Conservation (phyloP, 2,797 vertebrate genomes). For the Pyrocephalus nanus region DNA sequence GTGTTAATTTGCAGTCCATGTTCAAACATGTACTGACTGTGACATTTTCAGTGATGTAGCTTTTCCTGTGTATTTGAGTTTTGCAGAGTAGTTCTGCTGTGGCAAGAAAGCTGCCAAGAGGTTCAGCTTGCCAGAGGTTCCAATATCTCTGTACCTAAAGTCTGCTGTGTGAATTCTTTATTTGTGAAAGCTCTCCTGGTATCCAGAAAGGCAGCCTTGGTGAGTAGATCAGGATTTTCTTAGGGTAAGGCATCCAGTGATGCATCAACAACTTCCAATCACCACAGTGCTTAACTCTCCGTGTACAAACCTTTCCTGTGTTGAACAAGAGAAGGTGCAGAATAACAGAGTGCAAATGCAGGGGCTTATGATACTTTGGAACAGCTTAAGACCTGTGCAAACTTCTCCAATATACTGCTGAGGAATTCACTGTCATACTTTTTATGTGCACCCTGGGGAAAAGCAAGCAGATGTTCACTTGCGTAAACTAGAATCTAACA, state of each 20-base stretch:
- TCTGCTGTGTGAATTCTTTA: background rate
- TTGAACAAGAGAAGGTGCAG: background rate
- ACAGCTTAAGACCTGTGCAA: background rate
- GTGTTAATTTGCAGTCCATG: background rate
- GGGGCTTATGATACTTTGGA: background rate
- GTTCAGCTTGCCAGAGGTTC: background rate
- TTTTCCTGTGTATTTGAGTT: background rate
- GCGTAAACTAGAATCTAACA: background rate
- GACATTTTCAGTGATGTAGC: background rate
- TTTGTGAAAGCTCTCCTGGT: background rate
- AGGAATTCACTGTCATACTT: background rate
- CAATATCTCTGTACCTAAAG: background rate
- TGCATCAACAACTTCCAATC: background rate
- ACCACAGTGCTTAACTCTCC: background rate
- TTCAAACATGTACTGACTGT: background rate
- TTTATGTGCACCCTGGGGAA: background rate
- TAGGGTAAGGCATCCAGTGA: background rate
- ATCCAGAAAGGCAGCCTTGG: background rate
- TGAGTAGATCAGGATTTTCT: background rate
- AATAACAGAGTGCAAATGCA: background rate
- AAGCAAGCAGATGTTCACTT: background rate
- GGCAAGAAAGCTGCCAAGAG: background rate
- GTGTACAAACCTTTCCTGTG: accelerated
- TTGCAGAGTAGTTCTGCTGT: background rate
- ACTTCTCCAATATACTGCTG: background rate